A percentile compares a stretch with the other conserved stretches of the same genome.
These are phyloP conservation scores for Pycnomerus fuliginosus DNA, from an alignment of 2,888 invertebrate species.

Conservation along the genomic window DNA sequence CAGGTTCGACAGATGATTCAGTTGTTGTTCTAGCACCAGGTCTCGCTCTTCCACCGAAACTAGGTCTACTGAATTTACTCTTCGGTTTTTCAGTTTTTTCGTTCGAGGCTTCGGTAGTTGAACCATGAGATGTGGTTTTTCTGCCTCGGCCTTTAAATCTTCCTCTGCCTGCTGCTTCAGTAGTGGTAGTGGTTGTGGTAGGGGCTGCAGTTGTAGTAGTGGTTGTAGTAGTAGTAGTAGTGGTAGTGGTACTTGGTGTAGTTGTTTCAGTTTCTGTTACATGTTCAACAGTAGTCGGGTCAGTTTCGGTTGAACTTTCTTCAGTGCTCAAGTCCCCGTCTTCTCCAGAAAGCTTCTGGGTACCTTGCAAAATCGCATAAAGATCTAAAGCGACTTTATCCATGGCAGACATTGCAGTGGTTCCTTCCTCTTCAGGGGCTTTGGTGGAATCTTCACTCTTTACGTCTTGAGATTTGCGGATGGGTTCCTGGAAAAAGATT, in stretches of 20 bases:
- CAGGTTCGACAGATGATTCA: conserved; percentile 45
- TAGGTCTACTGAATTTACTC: conserved; percentile 49
- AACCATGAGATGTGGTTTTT: conserved; percentile 54
- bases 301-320: conserved; percentile 30
- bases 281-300: conserved; percentile 23
- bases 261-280: conserved; percentile 26
- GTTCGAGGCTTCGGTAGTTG: conserved; percentile 40
- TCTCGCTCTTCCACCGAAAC: conserved; percentile 56
- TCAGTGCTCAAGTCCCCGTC: conserved; percentile 47
- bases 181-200: conserved; percentile 45
- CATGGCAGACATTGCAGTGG: conserved; percentile 69
- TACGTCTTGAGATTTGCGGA: conserved; percentile 34
- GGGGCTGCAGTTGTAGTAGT: conserved; percentile 53
- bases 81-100: conserved; percentile 54
- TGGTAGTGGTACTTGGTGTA: conserved; percentile 37
- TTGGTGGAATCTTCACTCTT: conserved; percentile 33
- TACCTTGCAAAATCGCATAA: conserved; percentile 73
- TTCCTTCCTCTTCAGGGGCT: conserved; percentile 55
- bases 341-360: conserved; percentile 56
- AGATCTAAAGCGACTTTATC: conserved; percentile 81
- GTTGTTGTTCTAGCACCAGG: conserved; percentile 47
- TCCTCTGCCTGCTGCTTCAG: conserved; percentile 38
- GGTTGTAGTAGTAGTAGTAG: conserved; percentile 60
- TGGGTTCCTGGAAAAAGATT: neutral
- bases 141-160: conserved; percentile 37